A percentile compares a stretch with the other conserved stretches of the same genome.
Evolutionary conservation across 2,797 vertebrate species (phyloP).

Genomic region (Sarcoramphus papa): DNA sequence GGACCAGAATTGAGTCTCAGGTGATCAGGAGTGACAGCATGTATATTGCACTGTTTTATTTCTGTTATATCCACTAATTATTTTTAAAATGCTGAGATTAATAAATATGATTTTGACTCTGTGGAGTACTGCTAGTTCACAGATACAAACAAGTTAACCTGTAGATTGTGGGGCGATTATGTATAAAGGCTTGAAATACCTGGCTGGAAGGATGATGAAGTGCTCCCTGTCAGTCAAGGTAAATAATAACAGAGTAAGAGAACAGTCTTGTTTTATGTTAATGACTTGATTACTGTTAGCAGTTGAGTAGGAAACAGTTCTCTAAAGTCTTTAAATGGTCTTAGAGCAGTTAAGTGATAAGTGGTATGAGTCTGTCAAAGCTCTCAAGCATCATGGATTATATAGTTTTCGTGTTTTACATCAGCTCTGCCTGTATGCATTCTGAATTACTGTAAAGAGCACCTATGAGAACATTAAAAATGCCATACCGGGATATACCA

Average conservation of each 20-base stretch:
- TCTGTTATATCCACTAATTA: neutral
- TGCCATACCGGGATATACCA: neutral
- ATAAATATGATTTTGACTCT: neutral
- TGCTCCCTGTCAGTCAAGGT: neutral
- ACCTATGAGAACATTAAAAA: neutral
- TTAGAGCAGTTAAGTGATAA: neutral
- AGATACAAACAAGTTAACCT: neutral
- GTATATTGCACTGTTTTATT: neutral
- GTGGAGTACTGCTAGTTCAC: neutral
- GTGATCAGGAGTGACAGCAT: neutral
- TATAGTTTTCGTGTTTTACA: neutral
- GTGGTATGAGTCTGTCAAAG: neutral
- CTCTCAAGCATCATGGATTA: neutral
- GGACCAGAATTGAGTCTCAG: neutral
- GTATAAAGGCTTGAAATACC: neutral
- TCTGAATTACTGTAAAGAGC: neutral
- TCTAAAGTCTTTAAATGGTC: neutral
- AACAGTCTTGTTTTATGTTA: neutral
- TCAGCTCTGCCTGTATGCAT: neutral
- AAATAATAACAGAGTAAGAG: neutral
- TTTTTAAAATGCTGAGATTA: neutral
- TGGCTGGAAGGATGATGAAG: neutral
- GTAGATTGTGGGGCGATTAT: neutral
- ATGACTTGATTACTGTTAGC: neutral
- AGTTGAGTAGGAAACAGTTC: neutral